A percentile compares a stretch with the other conserved stretches of the same genome.
Evolutionary conservation across 2,797 vertebrate genomes (phyloP).

Genomic region (Microctenopoma stevenorrisi): DNA sequence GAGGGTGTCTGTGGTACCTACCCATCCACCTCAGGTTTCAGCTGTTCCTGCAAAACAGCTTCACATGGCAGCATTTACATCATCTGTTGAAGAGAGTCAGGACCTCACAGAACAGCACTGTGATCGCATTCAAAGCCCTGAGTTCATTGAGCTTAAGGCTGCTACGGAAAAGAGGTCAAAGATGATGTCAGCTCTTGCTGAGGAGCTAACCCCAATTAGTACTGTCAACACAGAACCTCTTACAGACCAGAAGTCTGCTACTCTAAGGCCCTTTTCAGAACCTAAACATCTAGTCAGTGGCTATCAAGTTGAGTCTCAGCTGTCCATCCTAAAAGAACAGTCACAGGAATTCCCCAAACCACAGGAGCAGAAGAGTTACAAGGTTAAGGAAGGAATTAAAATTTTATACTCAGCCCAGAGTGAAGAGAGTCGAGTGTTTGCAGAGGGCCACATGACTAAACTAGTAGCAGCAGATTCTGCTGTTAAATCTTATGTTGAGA

Average conservation of each 20-base stretch:
- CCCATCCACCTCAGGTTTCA: constrained; percentile 67
- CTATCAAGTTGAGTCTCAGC: constrained; percentile 79
- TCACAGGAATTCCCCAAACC: constrained; percentile 72
- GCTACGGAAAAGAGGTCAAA: constrained; percentile 73
- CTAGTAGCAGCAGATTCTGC: constrained; percentile 74
- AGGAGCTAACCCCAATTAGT: constrained; percentile 80
- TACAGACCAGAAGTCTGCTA: constrained; percentile 58
- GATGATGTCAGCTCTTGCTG: constrained; percentile 80
- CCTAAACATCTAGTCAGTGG: constrained; percentile 80
- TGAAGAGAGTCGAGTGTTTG: constrained; percentile 75
- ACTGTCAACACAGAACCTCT: constrained; percentile 73
- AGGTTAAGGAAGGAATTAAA: constrained; percentile 84
- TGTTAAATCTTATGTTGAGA: constrained; percentile 58
- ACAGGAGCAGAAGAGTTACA: constrained; percentile 79
- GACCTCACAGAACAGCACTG: constrained; percentile 85
- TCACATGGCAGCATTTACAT: constrained; percentile 79
- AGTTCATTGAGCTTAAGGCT: constrained; percentile 72
- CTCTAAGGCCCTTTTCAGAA: constrained; percentile 70
- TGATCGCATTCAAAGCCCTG: constrained; percentile 82
- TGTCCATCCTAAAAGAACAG: constrained; percentile 83
- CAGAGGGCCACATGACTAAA: constrained; percentile 76
- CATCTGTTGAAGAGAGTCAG: constrained; percentile 82
- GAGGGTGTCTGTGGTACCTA: constrained; percentile 70
- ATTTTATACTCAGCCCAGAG: constrained; percentile 84
- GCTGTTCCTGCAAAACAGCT: constrained; percentile 79